Conservation (phyloP, 1,140 invertebrate species). For the Ceratitis capitata region DNA sequence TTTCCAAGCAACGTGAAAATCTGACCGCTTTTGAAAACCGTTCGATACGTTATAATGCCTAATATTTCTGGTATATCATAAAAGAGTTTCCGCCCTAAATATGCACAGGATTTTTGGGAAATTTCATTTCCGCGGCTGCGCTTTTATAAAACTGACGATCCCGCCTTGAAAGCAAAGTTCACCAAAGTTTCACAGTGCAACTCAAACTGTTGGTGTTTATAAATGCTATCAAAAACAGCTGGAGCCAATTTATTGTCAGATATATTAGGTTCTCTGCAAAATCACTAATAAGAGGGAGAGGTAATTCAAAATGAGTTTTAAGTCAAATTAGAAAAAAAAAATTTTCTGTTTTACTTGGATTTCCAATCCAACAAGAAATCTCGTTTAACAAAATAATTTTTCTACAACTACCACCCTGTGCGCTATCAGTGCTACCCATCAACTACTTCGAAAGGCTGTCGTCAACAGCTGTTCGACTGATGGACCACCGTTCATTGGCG, state of each 20-base stretch:
- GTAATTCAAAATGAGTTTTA: not conserved
- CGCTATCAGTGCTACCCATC: not conserved
- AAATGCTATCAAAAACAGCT: not conserved
- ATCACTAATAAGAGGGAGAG: not conserved
- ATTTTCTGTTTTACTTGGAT: not conserved
- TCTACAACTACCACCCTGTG: not conserved
- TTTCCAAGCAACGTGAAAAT: not conserved
- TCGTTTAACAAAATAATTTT: no score
- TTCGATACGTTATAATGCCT: slow-evolving; percentile 56
- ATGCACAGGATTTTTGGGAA: slow-evolving; percentile 14
- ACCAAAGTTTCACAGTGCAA: not conserved
- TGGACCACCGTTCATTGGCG: not conserved
- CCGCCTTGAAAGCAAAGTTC: not conserved
- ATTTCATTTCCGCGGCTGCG: slow-evolving; percentile 17
- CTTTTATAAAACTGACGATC: not conserved
- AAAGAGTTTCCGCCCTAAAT: slow-evolving; percentile 62
- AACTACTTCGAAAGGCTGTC: not conserved
- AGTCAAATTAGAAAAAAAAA: not conserved
- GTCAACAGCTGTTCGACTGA: not conserved
- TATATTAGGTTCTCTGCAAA: no score
- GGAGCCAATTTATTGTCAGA: not conserved
- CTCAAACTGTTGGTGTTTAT: not conserved
- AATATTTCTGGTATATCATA: slow-evolving; percentile 65
- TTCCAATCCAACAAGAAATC: no score
- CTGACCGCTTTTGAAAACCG: slow-evolving; percentile 55